A percentile compares a stretch with the other conserved stretches of the same genome.
Evolutionary conservation across 2,797 vertebrate genomes (phyloP).

Genomic region (Lacerta bilineata): DNA sequence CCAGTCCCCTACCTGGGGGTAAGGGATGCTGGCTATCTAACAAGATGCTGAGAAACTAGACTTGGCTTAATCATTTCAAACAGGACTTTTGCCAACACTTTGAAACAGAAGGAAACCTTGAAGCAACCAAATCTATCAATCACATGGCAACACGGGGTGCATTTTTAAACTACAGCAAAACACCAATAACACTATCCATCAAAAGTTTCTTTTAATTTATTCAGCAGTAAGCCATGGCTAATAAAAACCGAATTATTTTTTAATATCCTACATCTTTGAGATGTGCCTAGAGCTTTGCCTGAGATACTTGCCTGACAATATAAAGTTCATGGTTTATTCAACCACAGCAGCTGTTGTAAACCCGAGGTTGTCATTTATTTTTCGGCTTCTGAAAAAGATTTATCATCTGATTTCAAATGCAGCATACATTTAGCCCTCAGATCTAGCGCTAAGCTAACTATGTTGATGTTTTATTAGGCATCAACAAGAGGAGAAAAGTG

Average conservation of each 20-base stretch:
- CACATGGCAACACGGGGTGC: slow-evolving; percentile 1
- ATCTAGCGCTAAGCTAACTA: slow-evolving; percentile 52
- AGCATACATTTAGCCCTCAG: slow-evolving; percentile 57
- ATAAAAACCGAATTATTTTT: slow-evolving; percentile 71
- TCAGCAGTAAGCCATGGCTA: slow-evolving; percentile 55
- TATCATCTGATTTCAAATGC: slow-evolving; percentile 62
- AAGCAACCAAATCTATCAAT: slow-evolving; percentile 28
- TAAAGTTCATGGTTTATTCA: slow-evolving; percentile 72
- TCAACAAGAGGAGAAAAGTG: slow-evolving; percentile 20
- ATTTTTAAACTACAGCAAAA: slow-evolving; percentile 54
- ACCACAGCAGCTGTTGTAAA: slow-evolving; percentile 64
- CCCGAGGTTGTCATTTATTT: slow-evolving; percentile 63
- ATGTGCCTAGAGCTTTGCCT: slow-evolving; percentile 58
- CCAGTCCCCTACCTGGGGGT: not conserved
- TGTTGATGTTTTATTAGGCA: slow-evolving; percentile 19
- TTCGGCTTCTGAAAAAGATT: slow-evolving; percentile 63
- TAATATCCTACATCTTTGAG: slow-evolving; percentile 61
- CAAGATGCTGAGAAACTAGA: not conserved
- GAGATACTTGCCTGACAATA: slow-evolving; percentile 59
- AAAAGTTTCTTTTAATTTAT: slow-evolving; percentile 71
- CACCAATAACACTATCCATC: slow-evolving; percentile 45
- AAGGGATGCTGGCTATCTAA: not conserved
- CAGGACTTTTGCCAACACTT: slow-evolving; percentile 5
- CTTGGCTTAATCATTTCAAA: slow-evolving; percentile 53
- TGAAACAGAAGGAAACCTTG: slow-evolving; percentile 29